Base-by-base conservation (phyloP, 2,797 vertebrate genomes). In the Scolopax rusticola region DNA sequence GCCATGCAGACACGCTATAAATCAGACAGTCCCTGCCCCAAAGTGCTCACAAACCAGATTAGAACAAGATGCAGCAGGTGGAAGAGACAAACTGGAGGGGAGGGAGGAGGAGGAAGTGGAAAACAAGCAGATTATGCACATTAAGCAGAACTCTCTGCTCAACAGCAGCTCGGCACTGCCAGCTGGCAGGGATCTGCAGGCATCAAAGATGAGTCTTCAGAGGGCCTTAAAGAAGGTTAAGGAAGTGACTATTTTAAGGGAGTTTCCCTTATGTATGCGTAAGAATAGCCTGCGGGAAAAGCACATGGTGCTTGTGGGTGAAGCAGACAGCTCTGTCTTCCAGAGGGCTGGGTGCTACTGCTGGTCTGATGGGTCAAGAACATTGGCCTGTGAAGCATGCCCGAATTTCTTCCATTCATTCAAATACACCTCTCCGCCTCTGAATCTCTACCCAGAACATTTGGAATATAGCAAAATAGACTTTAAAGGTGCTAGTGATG, bases 11-110 rank as follows among this genome's bases (percentile, higher is more conserved):
- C 91, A 94, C 50, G 61, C 91, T 94, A 17, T 91, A 95, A 95
- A 94, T 96, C 91, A 97, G 85, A 95, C 95, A 89, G 93, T 94
- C 81, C 84, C 94, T 95, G 90, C 93, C 96, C 95, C 94, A 82
- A 64, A 96, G 95, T 94, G 90, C 93, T 95, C 95, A 50, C 80
- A 94, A 71, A 93, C 90, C 88, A 91, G 93, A 95, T 95, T 61
- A 94, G 96, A 95, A 95, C 92, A 93, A 96, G 96, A 95, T 87
- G 95, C 91, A 95, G 95, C 94, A 95, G 94, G 96, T 96, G 94
- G 94, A 96, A 89, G 92, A 96, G 96, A 95, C 90, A 21, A 87
- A 91, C 94, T 92, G 6, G 45, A 28, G 54, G 96, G 87, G 86
- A 94, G 92, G 95, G 92, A 97, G 95, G 93, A 97, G 95, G 67